Evolutionary conservation across 2,888 invertebrate genomes (phyloP), one percentile per base, ranked within the genome.

Genomic region (Aphidius colemani): DNA sequence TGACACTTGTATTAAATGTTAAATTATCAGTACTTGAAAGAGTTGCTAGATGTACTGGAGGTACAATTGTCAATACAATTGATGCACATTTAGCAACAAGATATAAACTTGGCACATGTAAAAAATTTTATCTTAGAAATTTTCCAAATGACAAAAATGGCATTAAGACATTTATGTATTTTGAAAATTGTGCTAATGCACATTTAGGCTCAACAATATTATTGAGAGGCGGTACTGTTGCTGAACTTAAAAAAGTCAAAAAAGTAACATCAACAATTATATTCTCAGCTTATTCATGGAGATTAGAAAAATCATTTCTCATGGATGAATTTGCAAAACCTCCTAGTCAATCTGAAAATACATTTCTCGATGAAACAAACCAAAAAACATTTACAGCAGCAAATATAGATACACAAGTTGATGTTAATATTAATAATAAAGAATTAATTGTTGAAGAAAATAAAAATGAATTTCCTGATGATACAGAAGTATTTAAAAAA

Each of bases 1-100:
- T 96, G n/a, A 95, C 96, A 0, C 85, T 98, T 9, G 92, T 96
- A 0, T 85, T 92, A 55, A 94, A 94, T 79, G 94, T 97, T 1
- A 93, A 96, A 73, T 84, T 88, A 49, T 88, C 88, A 48, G 90
- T 95, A 4, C 88, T 98, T 81, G 90, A 93, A 75, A 85, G 94
- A 65, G 78, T 94, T 71, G 86, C 94, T 0, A 85, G 94, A 45
- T 91, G 92, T 67, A 89, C 94, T 0, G 88, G 91, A 71, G 96
- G 96, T 1, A 94, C 94, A 74, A 87, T 95, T 51, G 89, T 96
- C 6, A 87, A 91, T 9, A 93, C 94, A 4, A 89, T 97, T 8
- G 97, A 98, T 79, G 93, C 95, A 0, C 89, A 95, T 67, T 90
- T 94, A 67, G 78, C 83, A 40, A 90, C 90, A 0, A 86, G 88